These are phyloP conservation scores for Sciaenops ocellatus DNA, from an alignment of 2,797 vertebrate genomes.

Conservation along the genomic window DNA sequence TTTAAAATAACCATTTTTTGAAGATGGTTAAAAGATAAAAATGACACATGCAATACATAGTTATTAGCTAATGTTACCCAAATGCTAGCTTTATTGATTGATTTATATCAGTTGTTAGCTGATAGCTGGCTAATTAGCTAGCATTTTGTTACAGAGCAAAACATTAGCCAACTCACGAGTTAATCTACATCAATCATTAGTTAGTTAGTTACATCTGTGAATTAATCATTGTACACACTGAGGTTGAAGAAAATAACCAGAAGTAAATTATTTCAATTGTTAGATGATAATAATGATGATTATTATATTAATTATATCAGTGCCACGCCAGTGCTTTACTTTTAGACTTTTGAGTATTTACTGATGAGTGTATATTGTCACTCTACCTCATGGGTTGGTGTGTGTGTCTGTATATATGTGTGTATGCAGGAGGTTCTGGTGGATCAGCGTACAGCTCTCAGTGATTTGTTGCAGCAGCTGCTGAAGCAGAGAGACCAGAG, in stretches of 20 bases:
- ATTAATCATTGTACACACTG: neutral
- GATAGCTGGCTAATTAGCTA: too few species aligned
- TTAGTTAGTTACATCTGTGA: too few species aligned
- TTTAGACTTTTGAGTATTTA: neutral
- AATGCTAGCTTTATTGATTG: too few species aligned
- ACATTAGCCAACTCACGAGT: too few species aligned
- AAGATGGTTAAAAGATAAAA: too few species aligned
- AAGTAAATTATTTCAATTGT: neutral
- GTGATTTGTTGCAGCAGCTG: slow-evolving; percentile 92
- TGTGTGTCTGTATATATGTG: slow-evolving; percentile 45
- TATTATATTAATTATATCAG: neutral
- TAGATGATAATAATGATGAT: neutral
- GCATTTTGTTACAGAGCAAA: too few species aligned
- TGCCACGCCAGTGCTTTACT: neutral
- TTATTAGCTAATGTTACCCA: too few species aligned
- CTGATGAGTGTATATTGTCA: slow-evolving; percentile 4
- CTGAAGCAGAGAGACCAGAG: slow-evolving; percentile 94
- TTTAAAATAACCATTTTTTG: too few species aligned
- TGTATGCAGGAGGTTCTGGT: slow-evolving; percentile 87
- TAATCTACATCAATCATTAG: too few species aligned
- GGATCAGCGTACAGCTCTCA: slow-evolving; percentile 89
- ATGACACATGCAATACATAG: too few species aligned
- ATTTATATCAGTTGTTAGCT: too few species aligned
- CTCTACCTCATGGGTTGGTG: neutral
- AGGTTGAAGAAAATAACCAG: neutral